Conservation (phyloP, 2,113 vertebrate species). For the Ceyx margarethae region DNA sequence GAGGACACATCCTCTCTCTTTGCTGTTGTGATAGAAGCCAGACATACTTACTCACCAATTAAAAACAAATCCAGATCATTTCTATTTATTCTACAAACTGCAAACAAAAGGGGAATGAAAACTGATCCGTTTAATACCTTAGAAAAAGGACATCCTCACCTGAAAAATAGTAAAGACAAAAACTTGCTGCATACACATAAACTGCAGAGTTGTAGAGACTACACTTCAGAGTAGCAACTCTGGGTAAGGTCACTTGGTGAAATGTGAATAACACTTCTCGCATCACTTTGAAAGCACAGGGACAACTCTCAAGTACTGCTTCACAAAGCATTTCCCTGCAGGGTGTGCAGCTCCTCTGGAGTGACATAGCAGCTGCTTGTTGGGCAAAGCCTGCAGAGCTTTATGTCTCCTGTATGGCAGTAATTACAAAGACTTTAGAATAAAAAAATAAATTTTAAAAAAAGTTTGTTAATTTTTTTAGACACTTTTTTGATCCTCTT, state of each 20-base stretch:
- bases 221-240: slow-evolving; percentile 16
- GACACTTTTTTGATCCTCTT: background rate
- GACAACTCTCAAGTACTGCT: background rate
- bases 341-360: background rate
- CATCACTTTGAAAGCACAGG: background rate
- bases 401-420: background rate
- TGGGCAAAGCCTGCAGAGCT: background rate
- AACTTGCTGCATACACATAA: background rate
- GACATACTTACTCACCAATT: background rate
- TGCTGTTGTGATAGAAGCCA: background rate
- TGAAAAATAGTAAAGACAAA: background rate
- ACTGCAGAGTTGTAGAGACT: background rate
- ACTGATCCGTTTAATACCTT: background rate
- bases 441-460: background rate
- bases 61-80: background rate
- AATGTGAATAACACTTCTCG: background rate
- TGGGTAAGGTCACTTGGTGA: slow-evolving; percentile 21
- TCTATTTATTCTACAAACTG: background rate
- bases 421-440: background rate
- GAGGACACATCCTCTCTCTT: background rate
- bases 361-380: rapidly evolving
- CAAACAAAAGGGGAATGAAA: background rate
- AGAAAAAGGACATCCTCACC: background rate
- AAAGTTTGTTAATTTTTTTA: background rate
- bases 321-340: background rate